Conservation (phyloP, 2,113 vertebrate species). For the Tetraodon nigroviridis region DNA sequence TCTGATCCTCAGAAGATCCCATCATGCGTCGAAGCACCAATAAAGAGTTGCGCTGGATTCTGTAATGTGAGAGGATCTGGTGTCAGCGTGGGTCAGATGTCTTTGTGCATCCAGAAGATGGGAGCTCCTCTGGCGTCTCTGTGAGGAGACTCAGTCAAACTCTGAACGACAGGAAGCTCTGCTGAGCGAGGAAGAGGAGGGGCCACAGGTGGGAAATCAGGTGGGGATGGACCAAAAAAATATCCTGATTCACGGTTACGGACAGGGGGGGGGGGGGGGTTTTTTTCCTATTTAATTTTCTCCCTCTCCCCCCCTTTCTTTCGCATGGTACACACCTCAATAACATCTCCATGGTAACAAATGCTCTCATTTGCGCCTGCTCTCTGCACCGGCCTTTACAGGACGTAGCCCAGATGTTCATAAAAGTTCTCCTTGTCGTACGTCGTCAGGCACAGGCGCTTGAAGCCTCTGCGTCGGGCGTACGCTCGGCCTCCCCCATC, state of each 20-base stretch:
- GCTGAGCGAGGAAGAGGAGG: constrained; percentile 2
- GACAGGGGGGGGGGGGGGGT: no score
- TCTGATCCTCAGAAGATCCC: no score
- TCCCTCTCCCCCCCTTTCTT: no score
- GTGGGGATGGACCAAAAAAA: background rate
- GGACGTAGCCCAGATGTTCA: constrained; percentile 82
- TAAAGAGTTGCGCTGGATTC: no score
- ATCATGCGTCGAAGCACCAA: no score
- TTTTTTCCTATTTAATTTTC: no score
- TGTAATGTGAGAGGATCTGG: background rate
- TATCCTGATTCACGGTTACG: background rate
- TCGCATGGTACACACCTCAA: no score
- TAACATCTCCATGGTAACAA: constrained; percentile 75
- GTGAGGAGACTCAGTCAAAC: constrained; percentile 76
- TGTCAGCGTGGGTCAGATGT: constrained; percentile 68
- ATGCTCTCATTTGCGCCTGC: constrained; percentile 74
- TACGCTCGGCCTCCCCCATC: constrained; percentile 87
- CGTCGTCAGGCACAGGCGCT: constrained; percentile 83
- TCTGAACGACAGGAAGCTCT: constrained; percentile 53
- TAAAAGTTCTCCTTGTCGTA: constrained; percentile 93
- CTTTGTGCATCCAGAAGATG: constrained; percentile 97
- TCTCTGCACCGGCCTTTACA: constrained; percentile 83
- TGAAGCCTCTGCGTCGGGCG: constrained; percentile 74
- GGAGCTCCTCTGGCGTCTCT: constrained; percentile 80
- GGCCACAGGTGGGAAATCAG: constrained; percentile 5